A percentile compares a stretch with the other conserved stretches of the same genome.
Conservation (phyloP, 2,888 invertebrate species). For the Apotomis turbidana region DNA sequence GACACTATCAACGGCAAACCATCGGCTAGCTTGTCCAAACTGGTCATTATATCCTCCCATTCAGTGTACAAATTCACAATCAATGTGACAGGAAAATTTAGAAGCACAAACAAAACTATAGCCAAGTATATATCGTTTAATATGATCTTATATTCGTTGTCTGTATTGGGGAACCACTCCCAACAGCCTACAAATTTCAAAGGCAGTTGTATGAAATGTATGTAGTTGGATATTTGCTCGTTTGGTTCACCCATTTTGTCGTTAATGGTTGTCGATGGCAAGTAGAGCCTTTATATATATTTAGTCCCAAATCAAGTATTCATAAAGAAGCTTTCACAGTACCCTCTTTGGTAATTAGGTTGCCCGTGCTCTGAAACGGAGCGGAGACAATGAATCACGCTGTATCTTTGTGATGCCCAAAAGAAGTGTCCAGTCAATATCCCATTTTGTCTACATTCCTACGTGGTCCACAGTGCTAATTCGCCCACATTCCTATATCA, state of each 20-base stretch:
- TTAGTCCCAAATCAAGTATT: constrained; percentile 2
- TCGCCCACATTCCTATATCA: no score
- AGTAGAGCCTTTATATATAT: constrained; percentile 14
- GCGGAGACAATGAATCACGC: no score
- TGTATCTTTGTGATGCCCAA: no score
- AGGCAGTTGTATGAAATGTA: constrained; percentile 61
- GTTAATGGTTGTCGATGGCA: constrained; percentile 8
- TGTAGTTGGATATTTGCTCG: constrained; percentile 55
- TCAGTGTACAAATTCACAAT: constrained; percentile 62
- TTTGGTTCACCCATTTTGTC: constrained; percentile 43
- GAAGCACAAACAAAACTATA: constrained; percentile 62
- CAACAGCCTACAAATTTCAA: constrained; percentile 69
- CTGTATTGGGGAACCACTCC: constrained; percentile 65
- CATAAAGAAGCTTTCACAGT: constrained; percentile 2
- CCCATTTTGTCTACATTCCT: no score
- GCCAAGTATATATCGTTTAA: constrained; percentile 63
- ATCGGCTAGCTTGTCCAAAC: constrained; percentile 67
- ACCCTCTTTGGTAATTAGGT: no score
- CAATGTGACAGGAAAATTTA: constrained; percentile 54
- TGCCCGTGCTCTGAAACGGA: no score
- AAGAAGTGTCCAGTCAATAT: no score
- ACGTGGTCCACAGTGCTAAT: no score
- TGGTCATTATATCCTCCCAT: constrained; percentile 68
- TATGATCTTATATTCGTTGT: constrained; percentile 50
- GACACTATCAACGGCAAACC: constrained; percentile 65